Conservation (phyloP, 30 jellyfish, hydroid and myxozoan species). For the Chrysaora quinquecirrha region DNA sequence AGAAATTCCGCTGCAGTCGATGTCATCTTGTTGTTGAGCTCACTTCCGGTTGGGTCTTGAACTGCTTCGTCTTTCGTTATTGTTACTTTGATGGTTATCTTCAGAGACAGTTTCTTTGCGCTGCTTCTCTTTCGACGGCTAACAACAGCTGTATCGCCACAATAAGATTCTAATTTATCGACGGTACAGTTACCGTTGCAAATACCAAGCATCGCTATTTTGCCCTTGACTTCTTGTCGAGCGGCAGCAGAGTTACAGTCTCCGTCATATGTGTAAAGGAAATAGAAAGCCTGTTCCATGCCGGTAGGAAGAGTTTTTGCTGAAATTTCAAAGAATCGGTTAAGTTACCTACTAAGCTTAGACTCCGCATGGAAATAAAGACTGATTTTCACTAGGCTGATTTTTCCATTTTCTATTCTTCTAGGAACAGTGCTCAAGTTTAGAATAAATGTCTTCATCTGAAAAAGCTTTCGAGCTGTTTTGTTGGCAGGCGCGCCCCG, state of each 20-base stretch:
- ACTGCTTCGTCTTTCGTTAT: conserved; percentile 53
- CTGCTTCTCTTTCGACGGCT: conserved; percentile 59
- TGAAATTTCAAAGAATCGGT: background rate
- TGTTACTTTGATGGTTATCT: conserved; percentile 28
- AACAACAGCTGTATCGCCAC: conserved; percentile 57
- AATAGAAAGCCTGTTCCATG: conserved; percentile 7
- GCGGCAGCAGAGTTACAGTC: conserved; percentile 71
- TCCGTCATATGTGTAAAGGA: conserved; percentile 56
- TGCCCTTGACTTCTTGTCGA: conserved; percentile 29
- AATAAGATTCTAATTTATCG: conserved; percentile 45
- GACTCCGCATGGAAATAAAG: too few relatives aligned
- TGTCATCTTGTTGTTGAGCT: conserved; percentile 34
- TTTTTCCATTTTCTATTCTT: too few relatives aligned
- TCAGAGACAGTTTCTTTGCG: conserved; percentile 34
- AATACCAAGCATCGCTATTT: conserved; percentile 13
- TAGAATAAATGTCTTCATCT: too few relatives aligned
- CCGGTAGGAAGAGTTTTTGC: conserved; percentile 78
- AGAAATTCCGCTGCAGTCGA: conserved; percentile 53
- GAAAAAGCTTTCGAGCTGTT: too few relatives aligned
- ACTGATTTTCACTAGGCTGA: too few relatives aligned
- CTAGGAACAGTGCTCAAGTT: too few relatives aligned
- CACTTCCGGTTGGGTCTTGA: conserved; percentile 43
- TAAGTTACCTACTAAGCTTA: too few relatives aligned
- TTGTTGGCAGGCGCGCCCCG: too few relatives aligned
- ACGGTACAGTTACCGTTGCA: conserved; percentile 22